Conservation (phyloP, 2,888 invertebrate species). For the Harmothoe impar region DNA sequence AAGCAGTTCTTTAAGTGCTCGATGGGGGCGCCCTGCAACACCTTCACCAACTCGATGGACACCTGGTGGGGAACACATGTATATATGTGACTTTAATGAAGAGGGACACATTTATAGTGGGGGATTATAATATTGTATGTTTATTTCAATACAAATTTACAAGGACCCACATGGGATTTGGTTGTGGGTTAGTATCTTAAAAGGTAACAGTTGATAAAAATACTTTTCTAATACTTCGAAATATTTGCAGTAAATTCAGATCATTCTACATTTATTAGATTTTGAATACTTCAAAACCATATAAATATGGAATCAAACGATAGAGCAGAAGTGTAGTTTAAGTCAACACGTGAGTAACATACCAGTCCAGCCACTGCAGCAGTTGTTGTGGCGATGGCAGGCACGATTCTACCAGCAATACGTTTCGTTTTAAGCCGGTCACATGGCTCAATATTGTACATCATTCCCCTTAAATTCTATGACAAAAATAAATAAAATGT, state of each 20-base stretch:
- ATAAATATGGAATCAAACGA: too few relatives aligned
- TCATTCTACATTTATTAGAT: too few relatives aligned
- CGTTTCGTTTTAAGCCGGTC: slow-evolving; percentile 82
- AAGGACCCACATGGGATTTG: too few relatives aligned
- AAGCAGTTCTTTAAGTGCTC: slow-evolving; percentile 81
- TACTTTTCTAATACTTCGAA: too few relatives aligned
- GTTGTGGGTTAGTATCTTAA: too few relatives aligned
- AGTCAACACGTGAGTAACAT: slow-evolving; percentile 69
- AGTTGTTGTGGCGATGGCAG: slow-evolving; percentile 84
- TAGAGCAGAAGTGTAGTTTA: too few relatives aligned
- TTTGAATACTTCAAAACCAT: too few relatives aligned
- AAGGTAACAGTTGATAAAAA: too few relatives aligned
- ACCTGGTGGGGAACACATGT: slow-evolving; percentile 74
- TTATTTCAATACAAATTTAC: too few relatives aligned
- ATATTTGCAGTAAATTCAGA: too few relatives aligned
- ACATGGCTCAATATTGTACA: slow-evolving; percentile 82
- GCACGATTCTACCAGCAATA: slow-evolving; percentile 84
- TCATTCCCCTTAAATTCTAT: slow-evolving; percentile 82
- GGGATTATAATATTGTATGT: slow-evolving; percentile 7
- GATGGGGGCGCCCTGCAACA: slow-evolving; percentile 75
- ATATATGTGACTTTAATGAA: too few relatives aligned
- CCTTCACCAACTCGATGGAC: slow-evolving; percentile 80
- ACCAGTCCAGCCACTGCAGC: slow-evolving; percentile 84
- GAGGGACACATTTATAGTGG: not conserved
- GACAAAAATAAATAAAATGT: not conserved